Conservation (phyloP, 2,113 vertebrate genomes). For the Neolamprologus devosi region DNA sequence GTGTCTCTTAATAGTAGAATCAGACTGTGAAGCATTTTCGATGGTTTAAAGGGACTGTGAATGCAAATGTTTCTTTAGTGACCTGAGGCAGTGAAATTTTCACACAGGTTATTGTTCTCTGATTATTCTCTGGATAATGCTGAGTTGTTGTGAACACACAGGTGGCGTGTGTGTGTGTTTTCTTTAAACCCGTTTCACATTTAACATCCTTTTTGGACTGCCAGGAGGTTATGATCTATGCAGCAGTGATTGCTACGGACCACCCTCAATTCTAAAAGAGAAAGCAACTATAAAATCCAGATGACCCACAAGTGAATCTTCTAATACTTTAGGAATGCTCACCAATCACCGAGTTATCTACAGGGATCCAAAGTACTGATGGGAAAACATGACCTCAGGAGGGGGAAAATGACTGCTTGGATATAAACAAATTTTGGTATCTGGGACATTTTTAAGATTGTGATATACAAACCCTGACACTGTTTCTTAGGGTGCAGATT, state of each 20-base stretch:
- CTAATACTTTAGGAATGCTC: slow-evolving; percentile 65
- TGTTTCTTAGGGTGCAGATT: neutral
- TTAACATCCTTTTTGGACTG: slow-evolving; percentile 21
- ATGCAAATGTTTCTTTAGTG: neutral
- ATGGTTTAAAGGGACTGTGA: neutral
- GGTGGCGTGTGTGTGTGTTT: neutral
- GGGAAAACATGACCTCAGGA: slow-evolving; percentile 23
- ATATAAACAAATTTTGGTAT: slow-evolving; percentile 4
- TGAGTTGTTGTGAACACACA: neutral
- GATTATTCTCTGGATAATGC: neutral
- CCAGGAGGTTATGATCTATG: slow-evolving; percentile 53
- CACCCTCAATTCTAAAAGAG: slow-evolving; percentile 38
- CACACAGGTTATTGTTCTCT: neutral
- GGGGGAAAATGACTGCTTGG: neutral
- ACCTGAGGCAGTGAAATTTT: neutral
- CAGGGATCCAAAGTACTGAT: slow-evolving; percentile 31
- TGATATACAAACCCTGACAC: neutral
- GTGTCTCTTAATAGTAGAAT: neutral
- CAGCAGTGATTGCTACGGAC: slow-evolving; percentile 43
- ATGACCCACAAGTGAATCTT: slow-evolving; percentile 60
- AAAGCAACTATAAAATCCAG: slow-evolving; percentile 44
- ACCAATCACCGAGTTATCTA: slow-evolving; percentile 46
- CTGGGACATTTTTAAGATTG: neutral
- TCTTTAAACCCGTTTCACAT: neutral
- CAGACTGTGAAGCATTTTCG: neutral